phyloP scores from a whole-genome alignment of 2,113 vertebrate species.

The Psophia crepitans region DNA sequence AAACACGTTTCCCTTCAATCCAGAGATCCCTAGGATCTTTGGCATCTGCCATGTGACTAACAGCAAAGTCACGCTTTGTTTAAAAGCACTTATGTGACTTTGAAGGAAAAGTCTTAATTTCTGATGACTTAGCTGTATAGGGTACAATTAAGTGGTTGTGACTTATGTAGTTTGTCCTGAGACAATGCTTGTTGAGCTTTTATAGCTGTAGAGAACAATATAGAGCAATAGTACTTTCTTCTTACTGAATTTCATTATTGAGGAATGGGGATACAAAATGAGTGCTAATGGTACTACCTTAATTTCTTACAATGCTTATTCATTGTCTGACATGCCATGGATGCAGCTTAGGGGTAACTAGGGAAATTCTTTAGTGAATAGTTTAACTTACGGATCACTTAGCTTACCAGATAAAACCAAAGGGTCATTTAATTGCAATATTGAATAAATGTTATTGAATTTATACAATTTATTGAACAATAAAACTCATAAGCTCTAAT shows the following conservation, averaged over 20 bases:
- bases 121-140: not conserved
- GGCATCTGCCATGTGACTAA: not conserved
- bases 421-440: not conserved
- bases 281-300: not conserved
- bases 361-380: not conserved
- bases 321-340: not conserved
- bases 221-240: not conserved
- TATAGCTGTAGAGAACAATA: not conserved
- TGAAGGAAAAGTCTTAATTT: not conserved
- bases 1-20: not conserved
- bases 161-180: not conserved
- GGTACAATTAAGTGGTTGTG: not conserved
- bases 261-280: not conserved
- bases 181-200: not conserved
- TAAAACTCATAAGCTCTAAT: not conserved
- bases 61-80: not conserved
- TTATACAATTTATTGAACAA: not conserved
- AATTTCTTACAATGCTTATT: not conserved
- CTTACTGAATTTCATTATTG: not conserved
- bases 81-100: not conserved
- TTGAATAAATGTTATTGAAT: not conserved
- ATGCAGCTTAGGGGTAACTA: not conserved
- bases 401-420: not conserved
- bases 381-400: not conserved
- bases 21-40: not conserved